Evolutionary conservation across 2,797 vertebrate genomes (phyloP), one percentile per base, ranked within the genome.

Genomic region (Moxostoma hubbsi): DNA sequence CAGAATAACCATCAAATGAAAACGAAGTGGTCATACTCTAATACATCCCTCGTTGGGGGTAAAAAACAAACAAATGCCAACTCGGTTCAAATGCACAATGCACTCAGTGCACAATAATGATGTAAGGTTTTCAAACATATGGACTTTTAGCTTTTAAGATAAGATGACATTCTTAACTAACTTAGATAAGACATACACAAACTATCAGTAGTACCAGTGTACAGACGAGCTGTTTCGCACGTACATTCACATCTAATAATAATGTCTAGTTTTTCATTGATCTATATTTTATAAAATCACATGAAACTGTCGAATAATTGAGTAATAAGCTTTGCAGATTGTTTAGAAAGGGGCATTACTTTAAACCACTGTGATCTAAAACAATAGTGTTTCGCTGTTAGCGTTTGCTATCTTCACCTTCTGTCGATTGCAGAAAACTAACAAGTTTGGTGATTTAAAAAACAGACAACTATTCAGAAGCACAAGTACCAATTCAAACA

Each of bases 341-440:
- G 11, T 13, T 70, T 11, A 50, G 4, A n/a, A n/a, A 13, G n/a
- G 2, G 6, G 6, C 5, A 0, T 36, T 18, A 5, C 0, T 11
- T 11, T 1, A 57, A 57, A 51, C 43, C 49, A 16, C 36, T 36
- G 36, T 36, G 4, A 36, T 36, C 3, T 50, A 68, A 65, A 61
- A 61, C 75, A 68, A 61, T 1, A 13, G 65, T 61, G 55, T 50
- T 45, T 43, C 7, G 18, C 11, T 73, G 80, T 68, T 68, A 76
- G 76, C 83, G 50, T 49, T 15, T 24, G 72, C 53, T 57, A 57
- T 24, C 75, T 72, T 24, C 6, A 18, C 10, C 6, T 8, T 51
- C 15, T 18, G 9, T 53, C 57, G 65, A 77, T 9, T 4, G 8
- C 24, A 16, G 55, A 51, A 45, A 45, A 53, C 5, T 4, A 61